Percentiles rank a stretch among this genome's conserved stretches.
Evolutionary conservation across 2,797 vertebrate species (phyloP).

Genomic region (Poecilia gillii): DNA sequence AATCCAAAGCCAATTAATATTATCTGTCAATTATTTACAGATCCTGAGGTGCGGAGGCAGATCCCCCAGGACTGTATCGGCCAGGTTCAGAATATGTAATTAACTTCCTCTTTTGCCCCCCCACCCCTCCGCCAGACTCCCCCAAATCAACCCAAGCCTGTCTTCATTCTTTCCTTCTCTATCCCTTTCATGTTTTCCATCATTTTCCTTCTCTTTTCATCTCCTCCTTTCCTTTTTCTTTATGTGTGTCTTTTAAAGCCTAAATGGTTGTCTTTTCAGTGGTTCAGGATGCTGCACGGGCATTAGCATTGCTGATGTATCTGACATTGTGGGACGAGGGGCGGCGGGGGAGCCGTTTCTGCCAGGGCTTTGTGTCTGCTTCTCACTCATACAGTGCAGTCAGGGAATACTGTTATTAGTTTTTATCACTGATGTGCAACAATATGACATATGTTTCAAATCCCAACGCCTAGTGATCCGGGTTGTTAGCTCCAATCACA

Average conservation of each 20-base stretch:
- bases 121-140: constrained; percentile 10
- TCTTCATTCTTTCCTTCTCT: constrained; percentile 63
- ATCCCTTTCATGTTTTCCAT: constrained; percentile 59
- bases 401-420: constrained; percentile 71
- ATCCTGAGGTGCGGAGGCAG: constrained; percentile 99
- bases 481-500: constrained; percentile 70
- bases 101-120: constrained; percentile 87
- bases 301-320: constrained; percentile 78
- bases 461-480: constrained; percentile 52
- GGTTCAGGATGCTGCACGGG: constrained; percentile 51
- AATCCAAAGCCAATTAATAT: constrained; percentile 99
- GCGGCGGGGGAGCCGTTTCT: constrained; percentile 21
- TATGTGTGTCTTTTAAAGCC: constrained; percentile 77
- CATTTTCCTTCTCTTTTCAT: constrained; percentile 62
- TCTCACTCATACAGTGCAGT: constrained; percentile 61
- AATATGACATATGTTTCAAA: constrained; percentile 72
- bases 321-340: constrained; percentile 57
- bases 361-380: constrained; percentile 73
- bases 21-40: constrained; percentile 99
- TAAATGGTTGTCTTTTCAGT: constrained; percentile 79
- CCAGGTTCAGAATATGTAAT: constrained; percentile 99
- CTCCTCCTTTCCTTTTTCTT: constrained; percentile 74
- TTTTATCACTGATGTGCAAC: constrained; percentile 71
- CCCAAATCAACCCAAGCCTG: constrained; percentile 21
- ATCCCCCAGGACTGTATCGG: constrained; percentile 96